Evolutionary conservation across 2,797 vertebrate species (phyloP).

Genomic region (Falco cherrug): DNA sequence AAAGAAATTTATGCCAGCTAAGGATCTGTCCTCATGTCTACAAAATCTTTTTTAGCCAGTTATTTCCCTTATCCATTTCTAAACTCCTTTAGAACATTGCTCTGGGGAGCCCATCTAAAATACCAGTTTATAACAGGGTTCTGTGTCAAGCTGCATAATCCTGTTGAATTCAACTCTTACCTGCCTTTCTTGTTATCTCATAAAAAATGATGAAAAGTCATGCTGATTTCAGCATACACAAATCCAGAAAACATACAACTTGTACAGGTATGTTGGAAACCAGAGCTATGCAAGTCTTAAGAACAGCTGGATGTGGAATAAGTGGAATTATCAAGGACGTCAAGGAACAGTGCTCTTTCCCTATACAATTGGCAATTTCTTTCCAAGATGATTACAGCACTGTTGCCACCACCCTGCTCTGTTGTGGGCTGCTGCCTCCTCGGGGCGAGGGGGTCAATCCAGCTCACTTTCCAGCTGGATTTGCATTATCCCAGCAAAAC

Average conservation of each 20-base stretch:
- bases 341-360: accelerated
- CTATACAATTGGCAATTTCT: not conserved
- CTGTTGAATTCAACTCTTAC: not conserved
- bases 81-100: not conserved
- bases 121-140: not conserved
- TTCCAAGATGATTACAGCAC: not conserved
- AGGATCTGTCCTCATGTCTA: not conserved
- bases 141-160: not conserved
- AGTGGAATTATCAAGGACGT: not conserved
- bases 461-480: not conserved
- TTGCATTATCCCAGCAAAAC: constrained; percentile 27
- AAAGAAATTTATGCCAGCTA: not conserved
- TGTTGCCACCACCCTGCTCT: not conserved
- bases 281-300: not conserved
- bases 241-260: not conserved
- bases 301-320: not conserved
- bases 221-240: not conserved
- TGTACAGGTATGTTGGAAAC: not conserved
- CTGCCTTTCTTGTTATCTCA: not conserved
- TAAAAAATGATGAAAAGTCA: not conserved
- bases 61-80: constrained; percentile 31
- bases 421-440: not conserved
- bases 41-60: not conserved
- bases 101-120: not conserved
- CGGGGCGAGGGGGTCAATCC: not conserved